Conservation (phyloP, 37 sponge, comb jelly and placozoan species). For the Halichondria panicea region DNA sequence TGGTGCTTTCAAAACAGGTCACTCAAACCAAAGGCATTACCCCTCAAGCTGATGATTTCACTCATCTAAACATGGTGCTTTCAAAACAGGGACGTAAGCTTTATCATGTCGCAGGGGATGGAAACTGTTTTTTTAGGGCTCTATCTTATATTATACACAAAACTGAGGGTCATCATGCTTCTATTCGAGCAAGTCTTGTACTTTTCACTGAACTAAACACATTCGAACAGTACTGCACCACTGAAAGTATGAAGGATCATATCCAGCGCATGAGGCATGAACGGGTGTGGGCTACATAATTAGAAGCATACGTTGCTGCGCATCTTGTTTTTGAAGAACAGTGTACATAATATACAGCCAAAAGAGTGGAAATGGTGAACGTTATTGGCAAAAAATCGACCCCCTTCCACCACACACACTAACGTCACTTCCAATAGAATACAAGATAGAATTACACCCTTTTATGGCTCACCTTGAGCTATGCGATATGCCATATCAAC, state of each 20-base stretch:
- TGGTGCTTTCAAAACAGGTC: too few species aligned
- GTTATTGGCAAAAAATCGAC: background rate
- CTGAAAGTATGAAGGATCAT: background rate
- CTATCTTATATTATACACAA: background rate
- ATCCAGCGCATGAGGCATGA: background rate
- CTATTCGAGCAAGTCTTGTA: background rate
- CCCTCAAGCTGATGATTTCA: too few species aligned
- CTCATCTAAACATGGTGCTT: too few species aligned
- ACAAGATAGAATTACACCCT: background rate
- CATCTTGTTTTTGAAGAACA: background rate
- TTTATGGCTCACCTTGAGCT: background rate
- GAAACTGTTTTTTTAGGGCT: background rate
- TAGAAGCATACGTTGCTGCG: background rate
- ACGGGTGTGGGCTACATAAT: background rate
- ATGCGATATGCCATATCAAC: background rate
- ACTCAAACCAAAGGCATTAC: too few species aligned
- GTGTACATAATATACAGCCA: slow-evolving; percentile 1
- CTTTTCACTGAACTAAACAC: background rate
- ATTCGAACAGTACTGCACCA: background rate
- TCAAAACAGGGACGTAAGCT: too few species aligned
- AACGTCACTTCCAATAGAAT: background rate
- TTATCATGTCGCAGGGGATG: too few species aligned
- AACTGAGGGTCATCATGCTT: background rate
- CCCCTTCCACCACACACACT: slow-evolving; percentile 1
- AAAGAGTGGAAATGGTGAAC: background rate